Conservation (phyloP, 1,140 invertebrate genomes). For the Anoplolepis gracilipes region DNA sequence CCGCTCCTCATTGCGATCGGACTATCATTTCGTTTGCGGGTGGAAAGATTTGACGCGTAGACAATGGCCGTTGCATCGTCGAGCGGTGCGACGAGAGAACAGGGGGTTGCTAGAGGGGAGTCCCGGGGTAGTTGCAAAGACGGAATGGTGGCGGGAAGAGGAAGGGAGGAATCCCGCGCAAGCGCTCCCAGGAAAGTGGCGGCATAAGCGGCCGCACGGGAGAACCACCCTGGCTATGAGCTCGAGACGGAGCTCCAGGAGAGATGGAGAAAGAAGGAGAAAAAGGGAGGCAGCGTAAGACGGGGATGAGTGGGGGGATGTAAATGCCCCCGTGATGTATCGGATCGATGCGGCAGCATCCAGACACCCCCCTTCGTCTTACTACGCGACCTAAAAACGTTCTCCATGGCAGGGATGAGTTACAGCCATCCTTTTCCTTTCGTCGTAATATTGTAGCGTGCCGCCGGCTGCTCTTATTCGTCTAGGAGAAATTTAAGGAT, state of each 20-base stretch:
- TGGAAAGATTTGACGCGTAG: constrained; percentile 82
- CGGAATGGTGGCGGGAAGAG: constrained; percentile 46
- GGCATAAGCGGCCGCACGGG: constrained; percentile 75
- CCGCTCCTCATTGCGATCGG: constrained; percentile 21
- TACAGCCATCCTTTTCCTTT: constrained; percentile 75
- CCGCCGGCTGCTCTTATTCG: constrained; percentile 16
- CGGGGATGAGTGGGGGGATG: constrained; percentile 78
- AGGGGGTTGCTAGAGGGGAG: constrained; percentile 27
- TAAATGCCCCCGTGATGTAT: constrained; percentile 86
- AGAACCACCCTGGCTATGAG: constrained; percentile 68
- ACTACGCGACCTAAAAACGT: constrained; percentile 86
- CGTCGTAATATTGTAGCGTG: constrained; percentile 69
- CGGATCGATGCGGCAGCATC: constrained; percentile 86
- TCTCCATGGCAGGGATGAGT: constrained; percentile 74
- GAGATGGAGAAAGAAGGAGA: constrained; percentile 41
- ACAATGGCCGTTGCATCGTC: constrained; percentile 80
- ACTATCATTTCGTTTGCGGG: constrained; percentile 55
- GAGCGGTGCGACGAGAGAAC: constrained; percentile 60
- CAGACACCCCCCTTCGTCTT: constrained; percentile 80
- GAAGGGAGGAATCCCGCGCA: constrained; percentile 58
- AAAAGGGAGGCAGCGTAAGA: constrained; percentile 50
- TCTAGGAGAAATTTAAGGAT: constrained; percentile 40
- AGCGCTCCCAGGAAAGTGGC: constrained; percentile 73
- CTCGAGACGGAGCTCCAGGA: constrained; percentile 16
- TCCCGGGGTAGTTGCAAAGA: constrained; percentile 60